Evolutionary conservation across 1,140 invertebrate genomes (phyloP), one percentile per base, ranked within the genome.

Genomic region (Conus betulinus): DNA sequence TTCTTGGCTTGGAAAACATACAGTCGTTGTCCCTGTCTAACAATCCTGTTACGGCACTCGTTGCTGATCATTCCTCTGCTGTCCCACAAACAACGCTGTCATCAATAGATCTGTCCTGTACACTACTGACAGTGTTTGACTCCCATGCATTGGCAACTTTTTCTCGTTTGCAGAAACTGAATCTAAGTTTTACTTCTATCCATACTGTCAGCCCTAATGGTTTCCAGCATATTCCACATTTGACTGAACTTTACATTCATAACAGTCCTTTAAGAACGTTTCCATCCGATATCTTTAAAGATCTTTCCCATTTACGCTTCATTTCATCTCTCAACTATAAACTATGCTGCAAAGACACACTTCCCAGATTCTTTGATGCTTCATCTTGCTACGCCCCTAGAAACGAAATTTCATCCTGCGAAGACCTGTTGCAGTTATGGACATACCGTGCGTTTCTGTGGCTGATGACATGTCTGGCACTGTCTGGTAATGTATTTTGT

Each of bases 391-490:
- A 76, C 11, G 82, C 87, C 10, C 87, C 87, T 5, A 81, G 25
- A 15, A 67, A 88, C 52, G 87, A 89, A 78, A 84, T 92, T 53
- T 91, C 91, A n/a, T 92, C 91, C 5, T 92, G 91, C 82, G 67
- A n/a, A n/a, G 87, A 92, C 57, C 60, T 92, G 57, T 86, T 92
- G 76, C 57, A 81, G 39, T 85, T 83, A 27, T 53, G 74, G 27
- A 13, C 87, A n/a, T 85, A 91, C 5, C 84, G 89, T 17, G 88
- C 88, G 15, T 81, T 83, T 17, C 82, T 92, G 3, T 92, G 90
- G 91, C 53, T 91, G 55, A 84, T 91, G 53, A 90, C 89, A 0
- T 52, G 88, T 10, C 5, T 90, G 11, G 78, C 91, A 10, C 25
- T 92, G 20, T 39, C 88, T 27, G 92, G 92, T n/a, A 92, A 92